A percentile compares a stretch with the other conserved stretches of the same genome.
Evolutionary conservation across 2,797 vertebrate species (phyloP).

Genomic region (Echiichthys vipera): DNA sequence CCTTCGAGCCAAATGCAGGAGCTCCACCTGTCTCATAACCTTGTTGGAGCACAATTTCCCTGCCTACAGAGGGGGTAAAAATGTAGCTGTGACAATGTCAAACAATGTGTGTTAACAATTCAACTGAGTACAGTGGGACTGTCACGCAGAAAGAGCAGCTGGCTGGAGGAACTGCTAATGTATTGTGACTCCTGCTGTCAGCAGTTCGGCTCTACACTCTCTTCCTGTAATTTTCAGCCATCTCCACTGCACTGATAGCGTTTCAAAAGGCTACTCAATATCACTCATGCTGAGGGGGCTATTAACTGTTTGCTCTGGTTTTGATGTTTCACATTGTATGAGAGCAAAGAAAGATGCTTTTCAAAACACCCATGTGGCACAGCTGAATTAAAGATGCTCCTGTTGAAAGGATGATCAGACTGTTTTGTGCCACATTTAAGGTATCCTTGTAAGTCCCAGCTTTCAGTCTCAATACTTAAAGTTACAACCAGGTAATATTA

Average conservation of each 20-base stretch:
- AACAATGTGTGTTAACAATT: slow-evolving; percentile 80
- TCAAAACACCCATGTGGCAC: slow-evolving; percentile 46
- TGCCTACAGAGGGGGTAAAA: slow-evolving; percentile 12
- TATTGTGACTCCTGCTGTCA: slow-evolving; percentile 84
- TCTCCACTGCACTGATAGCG: slow-evolving; percentile 58
- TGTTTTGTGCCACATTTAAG: slow-evolving; percentile 27
- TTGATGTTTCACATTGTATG: slow-evolving; percentile 50
- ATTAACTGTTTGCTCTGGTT: slow-evolving; percentile 56
- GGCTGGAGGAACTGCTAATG: slow-evolving; percentile 73
- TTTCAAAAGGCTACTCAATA: slow-evolving; percentile 61
- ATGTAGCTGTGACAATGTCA: slow-evolving; percentile 63
- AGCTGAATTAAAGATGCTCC: slow-evolving; percentile 37
- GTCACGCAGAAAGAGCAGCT: slow-evolving; percentile 69
- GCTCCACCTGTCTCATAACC: slow-evolving; percentile 84
- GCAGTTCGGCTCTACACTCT: slow-evolving; percentile 68
- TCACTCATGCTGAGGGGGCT: slow-evolving; percentile 42
- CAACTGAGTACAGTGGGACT: slow-evolving; percentile 57
- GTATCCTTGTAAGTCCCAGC: slow-evolving; percentile 6
- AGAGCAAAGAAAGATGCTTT: slow-evolving; percentile 49
- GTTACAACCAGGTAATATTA: background rate
- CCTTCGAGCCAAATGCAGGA: slow-evolving; percentile 72
- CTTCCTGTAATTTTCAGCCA: slow-evolving; percentile 70
- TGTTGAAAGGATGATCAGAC: slow-evolving; percentile 35
- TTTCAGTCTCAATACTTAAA: slow-evolving; percentile 4
- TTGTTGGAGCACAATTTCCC: slow-evolving; percentile 57